A percentile compares a stretch with the other conserved stretches of the same genome.
Evolutionary conservation across 2,797 vertebrate genomes (phyloP).

Genomic region (Sebastes flavidus): DNA sequence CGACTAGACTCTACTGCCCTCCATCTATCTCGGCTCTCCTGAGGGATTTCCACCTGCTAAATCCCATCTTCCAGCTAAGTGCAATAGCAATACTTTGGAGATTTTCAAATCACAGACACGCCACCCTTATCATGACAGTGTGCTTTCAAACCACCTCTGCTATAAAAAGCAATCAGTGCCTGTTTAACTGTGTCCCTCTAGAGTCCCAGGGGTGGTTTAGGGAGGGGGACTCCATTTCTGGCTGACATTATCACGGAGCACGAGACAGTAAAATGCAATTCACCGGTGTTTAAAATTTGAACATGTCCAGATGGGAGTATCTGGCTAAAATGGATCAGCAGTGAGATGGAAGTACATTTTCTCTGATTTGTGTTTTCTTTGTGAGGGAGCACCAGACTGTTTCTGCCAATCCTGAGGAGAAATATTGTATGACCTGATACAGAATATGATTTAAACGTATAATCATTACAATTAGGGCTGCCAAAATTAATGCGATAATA

Average conservation of each 20-base stretch:
- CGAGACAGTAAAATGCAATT: slow-evolving; percentile 5
- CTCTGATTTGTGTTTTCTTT: neutral
- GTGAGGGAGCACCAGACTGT: neutral
- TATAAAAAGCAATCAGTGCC: slow-evolving; percentile 61
- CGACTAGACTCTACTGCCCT: neutral
- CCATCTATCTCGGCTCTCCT: neutral
- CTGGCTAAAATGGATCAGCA: neutral
- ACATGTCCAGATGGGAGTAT: neutral
- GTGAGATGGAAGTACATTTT: neutral
- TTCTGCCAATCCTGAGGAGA: neutral
- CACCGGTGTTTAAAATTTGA: slow-evolving; percentile 7
- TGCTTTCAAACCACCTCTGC: slow-evolving; percentile 34
- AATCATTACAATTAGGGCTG: neutral
- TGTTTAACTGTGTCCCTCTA: slow-evolving; percentile 21
- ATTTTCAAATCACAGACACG: slow-evolving; percentile 17
- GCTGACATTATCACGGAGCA: neutral
- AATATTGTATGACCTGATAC: neutral
- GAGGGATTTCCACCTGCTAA: slow-evolving; percentile 8
- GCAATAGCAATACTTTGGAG: neutral
- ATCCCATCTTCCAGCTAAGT: neutral
- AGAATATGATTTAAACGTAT: neutral
- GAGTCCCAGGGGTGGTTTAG: neutral
- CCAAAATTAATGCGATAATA: rapidly evolving
- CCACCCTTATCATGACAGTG: slow-evolving; percentile 21
- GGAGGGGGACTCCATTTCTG: slow-evolving; percentile 18